Evolutionary conservation across 2,797 vertebrate genomes (phyloP), one percentile per base, ranked within the genome.

Genomic region (Linurgus olivaceus): DNA sequence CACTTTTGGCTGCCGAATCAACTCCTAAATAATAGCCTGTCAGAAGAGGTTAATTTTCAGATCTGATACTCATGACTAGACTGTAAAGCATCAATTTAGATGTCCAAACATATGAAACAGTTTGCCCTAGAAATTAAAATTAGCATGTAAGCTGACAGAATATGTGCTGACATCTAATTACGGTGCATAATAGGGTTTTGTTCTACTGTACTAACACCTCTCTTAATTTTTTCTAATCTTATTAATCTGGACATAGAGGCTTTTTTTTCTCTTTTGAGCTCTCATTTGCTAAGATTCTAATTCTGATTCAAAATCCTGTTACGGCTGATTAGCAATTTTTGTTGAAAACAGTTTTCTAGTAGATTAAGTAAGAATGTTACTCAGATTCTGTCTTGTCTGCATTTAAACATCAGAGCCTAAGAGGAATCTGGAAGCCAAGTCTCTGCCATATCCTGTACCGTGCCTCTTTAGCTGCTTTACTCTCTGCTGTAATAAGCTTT

Each of bases 61-160:
- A 50, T 85, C 81, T 85, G 48, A 55, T 95, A 38, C 40, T 91
- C 26, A 17, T 77, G 47, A 35, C 68, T 91, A 62, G 67, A 58
- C 54, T 74, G 12, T 35, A 61, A 80, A 80, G 21, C 52, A 80
- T 63, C 81, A 74, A 68, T 94, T 94, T 93, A 93, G 74, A 68
- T 86, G 90, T 83, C 83, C 50, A 89, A 93, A 77, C 10, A 9
- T 87, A 45, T 71, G 47, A 86, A 94, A 4, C 9, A 47, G 7
- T 77, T 93, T 94, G 61, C 13, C 45, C 68, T 86, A 52, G 72
- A 77, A 96, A 79, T 83, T 74, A 88, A 77, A 95, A 94, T 86
- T 62, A 74, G 11, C 29, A 37, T 68, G 45, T 90, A 63, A 83
- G 24, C 65, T 54, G 45, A 57, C 78, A 87, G 48, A 89, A 89